These are phyloP conservation scores for Bombyx mori DNA, from an alignment of 1,140 invertebrate species.

Conservation along the genomic window DNA sequence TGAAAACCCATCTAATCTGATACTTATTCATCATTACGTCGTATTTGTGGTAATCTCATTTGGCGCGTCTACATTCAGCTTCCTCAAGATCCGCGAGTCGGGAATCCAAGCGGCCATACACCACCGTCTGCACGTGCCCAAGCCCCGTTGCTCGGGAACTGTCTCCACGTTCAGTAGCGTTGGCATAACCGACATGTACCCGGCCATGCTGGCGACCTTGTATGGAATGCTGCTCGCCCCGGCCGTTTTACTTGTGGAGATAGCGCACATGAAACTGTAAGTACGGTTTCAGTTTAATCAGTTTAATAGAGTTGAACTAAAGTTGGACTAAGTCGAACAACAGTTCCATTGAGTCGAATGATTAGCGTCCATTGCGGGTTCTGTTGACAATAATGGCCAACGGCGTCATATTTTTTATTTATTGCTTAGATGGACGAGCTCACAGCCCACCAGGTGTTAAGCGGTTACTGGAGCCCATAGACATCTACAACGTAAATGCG, in stretches of 20 bases:
- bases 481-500: too few species aligned
- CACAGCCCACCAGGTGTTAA: too few species aligned
- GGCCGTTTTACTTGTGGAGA: conserved; percentile 41
- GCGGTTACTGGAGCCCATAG: too few species aligned
- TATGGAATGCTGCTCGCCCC: conserved; percentile 49
- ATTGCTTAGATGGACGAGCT: too few species aligned
- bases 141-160: conserved; percentile 69
- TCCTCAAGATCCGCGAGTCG: conserved; percentile 70
- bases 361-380: too few species aligned
- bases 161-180: conserved; percentile 72
- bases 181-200: conserved; percentile 70
- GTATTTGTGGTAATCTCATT: neutral
- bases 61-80: conserved; percentile 22
- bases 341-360: too few species aligned
- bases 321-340: too few species aligned
- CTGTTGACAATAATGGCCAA: too few species aligned
- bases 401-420: too few species aligned
- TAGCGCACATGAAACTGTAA: conserved; percentile 43
- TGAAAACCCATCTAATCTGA: too few species aligned
- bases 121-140: conserved; percentile 70
- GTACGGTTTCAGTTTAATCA: conserved; percentile 7
- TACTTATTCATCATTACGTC: neutral
- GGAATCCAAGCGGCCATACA: conserved; percentile 73
- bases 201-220: conserved; percentile 46
- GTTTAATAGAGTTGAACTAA: too few species aligned